Percentiles rank a stretch among this genome's conserved stretches.
phyloP scores from a whole-genome alignment of 1,140 invertebrate species.

The Anastrepha obliqua region DNA sequence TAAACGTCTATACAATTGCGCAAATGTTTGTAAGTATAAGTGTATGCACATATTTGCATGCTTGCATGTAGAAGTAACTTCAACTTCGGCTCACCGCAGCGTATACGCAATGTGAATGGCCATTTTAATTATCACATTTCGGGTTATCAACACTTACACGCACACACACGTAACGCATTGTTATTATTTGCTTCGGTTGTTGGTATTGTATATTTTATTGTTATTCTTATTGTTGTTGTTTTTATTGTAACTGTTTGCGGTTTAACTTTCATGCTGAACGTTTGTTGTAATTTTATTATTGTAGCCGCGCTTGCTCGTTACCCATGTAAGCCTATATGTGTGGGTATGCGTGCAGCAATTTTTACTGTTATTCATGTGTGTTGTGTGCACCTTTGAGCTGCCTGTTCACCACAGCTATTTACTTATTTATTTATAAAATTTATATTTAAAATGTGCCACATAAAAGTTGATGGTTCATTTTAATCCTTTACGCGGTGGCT shows the following conservation, averaged over 20 bases:
- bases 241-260: slow-evolving; percentile 16
- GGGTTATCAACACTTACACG: slow-evolving; percentile 37
- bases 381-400: not conserved
- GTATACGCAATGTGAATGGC: slow-evolving; percentile 45
- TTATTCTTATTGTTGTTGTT: not conserved
- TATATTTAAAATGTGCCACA: slow-evolving; percentile 41
- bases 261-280: slow-evolving; percentile 17
- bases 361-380: slow-evolving; percentile 4
- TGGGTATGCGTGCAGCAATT: not conserved
- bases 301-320: not conserved
- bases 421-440: slow-evolving; percentile 34
- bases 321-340: not conserved
- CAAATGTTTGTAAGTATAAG: not conserved
- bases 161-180: not conserved
- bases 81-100: not conserved
- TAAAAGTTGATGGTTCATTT: slow-evolving; percentile 40
- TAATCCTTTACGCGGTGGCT: not conserved
- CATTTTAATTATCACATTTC: slow-evolving; percentile 48
- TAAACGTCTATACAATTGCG: not conserved
- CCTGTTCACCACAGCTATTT: not conserved
- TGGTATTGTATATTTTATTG: slow-evolving; percentile 25
- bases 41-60: not conserved
- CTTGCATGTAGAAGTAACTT: no score
- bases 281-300: slow-evolving; percentile 51
- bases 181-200: not conserved